Evolutionary conservation across 1,140 invertebrate species (phyloP).

Genomic region (Parasteatoda tepidariorum): DNA sequence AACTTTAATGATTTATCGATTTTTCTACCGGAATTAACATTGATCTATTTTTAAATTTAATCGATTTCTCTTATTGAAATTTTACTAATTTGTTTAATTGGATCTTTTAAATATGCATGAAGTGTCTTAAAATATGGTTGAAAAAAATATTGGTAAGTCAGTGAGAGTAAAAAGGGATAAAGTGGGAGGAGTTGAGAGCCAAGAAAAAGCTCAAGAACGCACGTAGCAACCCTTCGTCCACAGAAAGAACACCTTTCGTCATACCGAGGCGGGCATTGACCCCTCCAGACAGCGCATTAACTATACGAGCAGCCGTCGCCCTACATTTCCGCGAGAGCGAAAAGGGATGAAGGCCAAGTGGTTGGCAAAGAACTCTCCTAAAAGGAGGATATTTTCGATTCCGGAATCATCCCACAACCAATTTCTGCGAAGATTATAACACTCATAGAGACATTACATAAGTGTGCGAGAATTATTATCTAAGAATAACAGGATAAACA

Average conservation of each 20-base stretch:
- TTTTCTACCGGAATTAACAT: too few relatives aligned
- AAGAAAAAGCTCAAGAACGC: not conserved
- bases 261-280: conserved; percentile 54
- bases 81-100: too few relatives aligned
- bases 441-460: not conserved
- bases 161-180: not conserved
- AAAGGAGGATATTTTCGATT: conserved; percentile 9
- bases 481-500: too few relatives aligned
- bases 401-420: not conserved
- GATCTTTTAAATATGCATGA: too few relatives aligned
- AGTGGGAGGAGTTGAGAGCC: not conserved
- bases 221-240: conserved; percentile 52
- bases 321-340: conserved; percentile 44
- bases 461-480: not conserved
- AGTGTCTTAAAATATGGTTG: too few relatives aligned
- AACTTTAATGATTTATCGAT: too few relatives aligned
- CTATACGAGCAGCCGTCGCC: conserved; percentile 48
- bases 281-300: conserved; percentile 55
- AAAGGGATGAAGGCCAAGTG: conserved; percentile 45
- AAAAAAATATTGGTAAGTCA: too few relatives aligned
- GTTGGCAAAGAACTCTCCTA: conserved; percentile 3
- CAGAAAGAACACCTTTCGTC: conserved; percentile 51
- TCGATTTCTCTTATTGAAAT: too few relatives aligned
- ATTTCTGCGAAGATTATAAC: not conserved
- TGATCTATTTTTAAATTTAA: too few relatives aligned